Percentiles rank a stretch among this genome's conserved stretches.
phyloP scores from a whole-genome alignment of 2,888 invertebrate genomes.

The Drosophila buzzatii region DNA sequence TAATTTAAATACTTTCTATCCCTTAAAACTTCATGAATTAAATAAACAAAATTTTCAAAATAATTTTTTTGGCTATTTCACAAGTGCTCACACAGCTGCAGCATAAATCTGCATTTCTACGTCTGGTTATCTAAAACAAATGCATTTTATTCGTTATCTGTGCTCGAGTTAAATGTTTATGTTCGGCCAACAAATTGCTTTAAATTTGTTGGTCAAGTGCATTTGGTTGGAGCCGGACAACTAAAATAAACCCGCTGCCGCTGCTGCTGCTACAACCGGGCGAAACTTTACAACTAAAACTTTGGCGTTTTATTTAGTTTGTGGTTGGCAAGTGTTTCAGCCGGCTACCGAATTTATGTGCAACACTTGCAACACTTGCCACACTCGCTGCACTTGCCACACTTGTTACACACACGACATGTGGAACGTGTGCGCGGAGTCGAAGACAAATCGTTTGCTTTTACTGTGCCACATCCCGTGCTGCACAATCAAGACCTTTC shows the following conservation, averaged over 20 bases:
- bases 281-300: constrained; percentile 36
- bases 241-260: constrained; percentile 50
- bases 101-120: neutral
- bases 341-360: constrained; percentile 54
- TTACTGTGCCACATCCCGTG: constrained; percentile 30
- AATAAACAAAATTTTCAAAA: neutral
- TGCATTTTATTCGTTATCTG: constrained; percentile 7
- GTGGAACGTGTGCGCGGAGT: constrained; percentile 51
- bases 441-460: constrained; percentile 70
- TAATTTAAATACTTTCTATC: too few relatives aligned
- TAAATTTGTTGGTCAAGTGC: constrained; percentile 35
- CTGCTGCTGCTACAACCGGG: constrained; percentile 12
- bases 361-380: constrained; percentile 56
- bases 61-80: neutral
- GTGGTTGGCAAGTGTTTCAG: constrained; percentile 41
- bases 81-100: neutral
- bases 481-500: constrained; percentile 46
- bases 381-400: constrained; percentile 53
- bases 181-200: constrained; percentile 20
- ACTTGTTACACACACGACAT: constrained; percentile 56
- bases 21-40: too few relatives aligned
- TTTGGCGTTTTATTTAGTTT: constrained; percentile 57
- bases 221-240: constrained; percentile 21
- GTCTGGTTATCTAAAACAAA: neutral
- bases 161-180: constrained; percentile 14